Evolutionary conservation across 2,888 invertebrate genomes (phyloP).

Genomic region (Epinotia brunnichana): DNA sequence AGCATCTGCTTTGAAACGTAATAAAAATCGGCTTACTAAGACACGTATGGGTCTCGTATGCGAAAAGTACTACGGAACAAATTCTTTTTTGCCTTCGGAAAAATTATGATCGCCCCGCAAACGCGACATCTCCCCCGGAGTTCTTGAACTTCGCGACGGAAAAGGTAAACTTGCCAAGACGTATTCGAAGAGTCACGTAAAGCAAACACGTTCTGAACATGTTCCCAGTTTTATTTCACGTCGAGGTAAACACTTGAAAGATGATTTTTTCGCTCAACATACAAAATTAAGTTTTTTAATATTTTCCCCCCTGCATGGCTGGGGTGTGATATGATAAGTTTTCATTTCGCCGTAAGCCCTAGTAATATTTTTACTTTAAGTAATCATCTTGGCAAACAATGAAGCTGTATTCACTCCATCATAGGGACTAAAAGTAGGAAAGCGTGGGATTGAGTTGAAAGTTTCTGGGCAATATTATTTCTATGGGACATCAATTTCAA

Average conservation of each 20-base stretch:
- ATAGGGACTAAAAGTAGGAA: no score
- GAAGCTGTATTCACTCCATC: background rate
- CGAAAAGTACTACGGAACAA: conserved; percentile 60
- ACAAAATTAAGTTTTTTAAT: conserved; percentile 65
- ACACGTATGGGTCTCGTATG: conserved; percentile 67
- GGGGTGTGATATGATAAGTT: conserved; percentile 35
- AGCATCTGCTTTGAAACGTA: conserved; percentile 72
- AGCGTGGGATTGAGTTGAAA: no score
- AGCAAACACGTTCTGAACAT: conserved; percentile 71
- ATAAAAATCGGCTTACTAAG: conserved; percentile 79
- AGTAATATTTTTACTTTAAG: conserved; percentile 12
- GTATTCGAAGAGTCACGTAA: conserved; percentile 60
- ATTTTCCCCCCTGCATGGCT: conserved; percentile 35
- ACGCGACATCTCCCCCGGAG: conserved; percentile 48
- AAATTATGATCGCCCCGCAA: conserved; percentile 4
- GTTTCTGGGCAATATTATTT: no score
- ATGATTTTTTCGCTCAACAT: conserved; percentile 73
- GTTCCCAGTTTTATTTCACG: conserved; percentile 74
- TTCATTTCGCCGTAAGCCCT: conserved; percentile 28
- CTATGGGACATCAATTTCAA: no score
- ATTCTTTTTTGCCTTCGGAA: conserved; percentile 49
- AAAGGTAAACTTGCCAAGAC: conserved; percentile 62
- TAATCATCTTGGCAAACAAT: background rate
- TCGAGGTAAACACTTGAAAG: conserved; percentile 73
- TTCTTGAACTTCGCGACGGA: conserved; percentile 57